Evolutionary conservation across 1,140 invertebrate genomes (phyloP).

Genomic region (Drosophila teissieri): DNA sequence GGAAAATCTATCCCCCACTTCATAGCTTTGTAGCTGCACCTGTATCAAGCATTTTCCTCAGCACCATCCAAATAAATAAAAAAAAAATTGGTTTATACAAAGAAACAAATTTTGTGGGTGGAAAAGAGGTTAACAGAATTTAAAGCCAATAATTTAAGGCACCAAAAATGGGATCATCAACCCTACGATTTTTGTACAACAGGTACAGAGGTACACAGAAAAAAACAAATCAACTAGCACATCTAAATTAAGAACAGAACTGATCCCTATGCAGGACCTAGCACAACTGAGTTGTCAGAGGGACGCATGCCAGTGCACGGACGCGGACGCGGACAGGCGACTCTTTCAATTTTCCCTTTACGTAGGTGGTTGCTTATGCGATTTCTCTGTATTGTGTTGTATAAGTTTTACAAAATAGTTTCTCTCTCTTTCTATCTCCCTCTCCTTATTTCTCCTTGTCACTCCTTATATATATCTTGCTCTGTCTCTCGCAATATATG

Average conservation of each 20-base stretch:
- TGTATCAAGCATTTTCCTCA: conserved; percentile 7
- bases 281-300: conserved; percentile 24
- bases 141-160: conserved; percentile 67
- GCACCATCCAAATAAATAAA: conserved; percentile 10
- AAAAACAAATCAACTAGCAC: conserved; percentile 2
- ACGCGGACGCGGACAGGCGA: conserved; percentile 18
- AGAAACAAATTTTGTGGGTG: not conserved
- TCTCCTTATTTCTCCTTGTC: not conserved
- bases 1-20: conserved; percentile 5
- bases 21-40: conserved; percentile 7
- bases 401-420: conserved; percentile 76
- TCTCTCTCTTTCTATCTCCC: conserved; percentile 23
- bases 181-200: conserved; percentile 4
- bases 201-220: conserved; percentile 39
- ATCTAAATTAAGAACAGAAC: conserved; percentile 7
- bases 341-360: conserved; percentile 21
- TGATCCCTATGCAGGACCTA: conserved; percentile 3
- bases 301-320: not conserved
- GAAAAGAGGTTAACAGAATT: conserved; percentile 14
- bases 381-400: conserved; percentile 55
- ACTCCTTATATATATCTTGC: conserved; percentile 4
- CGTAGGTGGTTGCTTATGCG: conserved; percentile 54
- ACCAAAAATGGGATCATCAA: conserved; percentile 57
- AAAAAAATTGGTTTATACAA: conserved; percentile 1
- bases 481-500: conserved; percentile 9